phyloP scores from a whole-genome alignment of 2,888 invertebrate species.

The Agrochola circellaris region DNA sequence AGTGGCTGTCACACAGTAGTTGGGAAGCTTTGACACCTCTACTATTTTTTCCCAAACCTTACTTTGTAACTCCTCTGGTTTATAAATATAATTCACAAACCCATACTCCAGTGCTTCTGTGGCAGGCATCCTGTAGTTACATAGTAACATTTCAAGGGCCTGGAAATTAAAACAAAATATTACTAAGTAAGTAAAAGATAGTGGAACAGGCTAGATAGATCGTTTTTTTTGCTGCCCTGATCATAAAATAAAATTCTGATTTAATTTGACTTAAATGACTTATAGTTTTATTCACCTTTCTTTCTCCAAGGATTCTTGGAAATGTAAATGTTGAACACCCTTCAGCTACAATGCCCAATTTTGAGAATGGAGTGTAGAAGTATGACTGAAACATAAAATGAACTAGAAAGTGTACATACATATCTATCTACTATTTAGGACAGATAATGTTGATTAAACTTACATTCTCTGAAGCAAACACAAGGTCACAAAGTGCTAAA shows the following conservation, averaged over 20 bases:
- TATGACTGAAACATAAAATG: constrained; percentile 92
- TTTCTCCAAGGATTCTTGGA: constrained; percentile 95
- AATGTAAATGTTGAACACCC: constrained; percentile 97
- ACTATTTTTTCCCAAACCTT: constrained; percentile 91
- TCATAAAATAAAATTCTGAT: background rate
- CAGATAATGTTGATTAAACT: constrained; percentile 61
- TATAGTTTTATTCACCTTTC: constrained; percentile 89
- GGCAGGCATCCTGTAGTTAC: constrained; percentile 95
- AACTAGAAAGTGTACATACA: background rate
- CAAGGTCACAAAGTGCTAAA: constrained; percentile 96
- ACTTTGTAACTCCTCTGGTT: constrained; percentile 91
- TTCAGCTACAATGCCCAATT: constrained; percentile 96
- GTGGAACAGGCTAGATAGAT: background rate
- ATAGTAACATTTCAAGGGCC: constrained; percentile 91
- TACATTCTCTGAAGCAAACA: constrained; percentile 96
- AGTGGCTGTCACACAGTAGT: constrained; percentile 91
- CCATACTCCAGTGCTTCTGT: constrained; percentile 94
- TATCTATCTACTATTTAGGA: background rate
- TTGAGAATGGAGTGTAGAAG: constrained; percentile 96
- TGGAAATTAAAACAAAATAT: constrained; percentile 70
- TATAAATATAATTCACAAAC: constrained; percentile 95
- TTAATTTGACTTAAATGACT: background rate
- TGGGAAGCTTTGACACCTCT: constrained; percentile 89
- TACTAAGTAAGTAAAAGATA: background rate
- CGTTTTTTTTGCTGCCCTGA: background rate